phyloP scores from a whole-genome alignment of 2,888 invertebrate genomes.

The Mesochorus sp. region DNA sequence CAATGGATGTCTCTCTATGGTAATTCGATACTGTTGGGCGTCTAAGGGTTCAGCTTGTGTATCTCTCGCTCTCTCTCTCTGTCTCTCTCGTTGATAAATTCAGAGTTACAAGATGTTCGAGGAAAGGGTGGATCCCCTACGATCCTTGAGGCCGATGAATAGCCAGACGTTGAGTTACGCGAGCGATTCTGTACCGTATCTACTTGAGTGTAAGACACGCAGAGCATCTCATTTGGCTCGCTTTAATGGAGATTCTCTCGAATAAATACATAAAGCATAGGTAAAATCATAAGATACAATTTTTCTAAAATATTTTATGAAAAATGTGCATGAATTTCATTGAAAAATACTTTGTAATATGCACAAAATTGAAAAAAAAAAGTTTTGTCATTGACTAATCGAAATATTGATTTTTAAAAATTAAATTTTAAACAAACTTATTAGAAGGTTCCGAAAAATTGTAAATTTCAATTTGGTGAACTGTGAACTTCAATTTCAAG shows the following conservation, averaged over 20 bases:
- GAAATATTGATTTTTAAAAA: no score
- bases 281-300: no score
- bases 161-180: constrained; percentile 55
- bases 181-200: constrained; percentile 39
- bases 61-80: constrained; percentile 4
- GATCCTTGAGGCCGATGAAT: constrained; percentile 42
- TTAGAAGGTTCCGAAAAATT: no score
- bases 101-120: constrained; percentile 40
- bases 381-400: no score
- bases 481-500: no score
- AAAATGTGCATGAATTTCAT: no score
- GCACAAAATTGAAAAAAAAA: no score
- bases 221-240: constrained; percentile 16
- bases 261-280: background rate
- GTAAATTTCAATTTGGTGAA: no score
- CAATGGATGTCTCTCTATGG: constrained; percentile 1
- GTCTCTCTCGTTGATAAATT: constrained; percentile 25
- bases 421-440: no score
- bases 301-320: no score
- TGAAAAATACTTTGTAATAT: no score
- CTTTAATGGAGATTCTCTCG: background rate
- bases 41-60: constrained; percentile 19
- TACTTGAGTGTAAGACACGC: constrained; percentile 10
- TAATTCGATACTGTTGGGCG: constrained; percentile 29
- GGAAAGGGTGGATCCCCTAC: constrained; percentile 39